Base-by-base conservation (phyloP, 2,888 invertebrate species). In the Eudemis profundana region DNA sequence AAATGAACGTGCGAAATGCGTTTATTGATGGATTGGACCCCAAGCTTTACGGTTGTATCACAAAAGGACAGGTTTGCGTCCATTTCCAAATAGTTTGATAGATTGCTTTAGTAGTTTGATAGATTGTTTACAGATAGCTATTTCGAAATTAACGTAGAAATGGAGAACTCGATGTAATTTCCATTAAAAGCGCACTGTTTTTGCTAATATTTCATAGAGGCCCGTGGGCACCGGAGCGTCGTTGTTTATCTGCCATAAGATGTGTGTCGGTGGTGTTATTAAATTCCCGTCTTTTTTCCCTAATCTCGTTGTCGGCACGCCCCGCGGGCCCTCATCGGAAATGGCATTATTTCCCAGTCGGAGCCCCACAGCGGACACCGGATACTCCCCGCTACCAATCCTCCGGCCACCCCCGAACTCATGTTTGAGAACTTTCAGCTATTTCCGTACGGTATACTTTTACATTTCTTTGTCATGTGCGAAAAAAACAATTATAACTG, bases 281-380 rank as follows among this genome's bases (percentile, higher is more conserved):
- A 87, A 85, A 86, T 85, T 84, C 84, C 78, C 86, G 83, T 83
- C 79, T 84, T 84, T 84, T 84, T 86, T 81, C 86, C 86, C 81
- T 87, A 87, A 89, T 87, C 84, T 83, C 79, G 83, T 85, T 83
- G 83, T 83, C 81, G 83, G 79, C 81, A 79, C 83, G 82, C 81
- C 84, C 86, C 83, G 83, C 84, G 85, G 87, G 86, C 79, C 82
- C 82, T 83, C 87, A 86, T 87, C 87, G 89, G 89, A 88, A 90
- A 90, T 89, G 78, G 86, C 85, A 89, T 90, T 90, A 90, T 87
- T 86, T 84, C 83, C 81, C 83, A 75, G 76, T 69, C 74, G 76
- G 68, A 69, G 64, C 72, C 70, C 68, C 67, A 61, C 74, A 78
- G 81, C 83, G 86, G 86, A 85, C 85, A 86, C 84, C 86, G 87